phyloP scores from a whole-genome alignment of 2,797 vertebrate species.

The Lateolabrax maculatus region DNA sequence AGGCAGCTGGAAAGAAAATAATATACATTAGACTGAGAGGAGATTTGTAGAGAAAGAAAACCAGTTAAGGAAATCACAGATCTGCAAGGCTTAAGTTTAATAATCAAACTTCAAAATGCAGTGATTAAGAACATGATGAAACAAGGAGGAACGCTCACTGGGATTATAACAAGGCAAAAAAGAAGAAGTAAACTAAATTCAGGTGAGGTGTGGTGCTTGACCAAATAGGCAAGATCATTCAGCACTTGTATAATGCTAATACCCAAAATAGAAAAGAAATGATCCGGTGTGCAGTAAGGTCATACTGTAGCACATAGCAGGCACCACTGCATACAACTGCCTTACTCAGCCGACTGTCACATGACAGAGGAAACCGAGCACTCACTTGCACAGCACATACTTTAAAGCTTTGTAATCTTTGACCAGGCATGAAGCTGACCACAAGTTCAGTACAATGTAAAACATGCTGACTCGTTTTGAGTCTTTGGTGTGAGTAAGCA shows the following conservation, averaged over 20 bases:
- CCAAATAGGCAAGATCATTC: not conserved
- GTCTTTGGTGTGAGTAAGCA: slow-evolving; percentile 53
- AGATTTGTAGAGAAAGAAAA: not conserved
- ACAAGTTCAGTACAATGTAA: slow-evolving; percentile 47
- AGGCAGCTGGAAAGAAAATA: slow-evolving; percentile 88
- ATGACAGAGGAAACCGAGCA: slow-evolving; percentile 72
- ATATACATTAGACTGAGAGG: not conserved
- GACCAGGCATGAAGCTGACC: slow-evolving; percentile 68
- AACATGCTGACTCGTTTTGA: slow-evolving; percentile 76
- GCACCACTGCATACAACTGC: slow-evolving; percentile 16
- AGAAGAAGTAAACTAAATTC: not conserved
- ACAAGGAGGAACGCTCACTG: not conserved
- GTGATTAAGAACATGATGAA: not conserved
- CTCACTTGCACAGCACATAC: slow-evolving; percentile 49
- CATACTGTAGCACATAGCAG: slow-evolving; percentile 8
- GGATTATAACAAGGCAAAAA: not conserved
- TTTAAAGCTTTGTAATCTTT: slow-evolving; percentile 77
- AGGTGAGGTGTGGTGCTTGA: too few species aligned
- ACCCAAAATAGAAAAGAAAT: not conserved
- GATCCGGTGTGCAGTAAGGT: not conserved
- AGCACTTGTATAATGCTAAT: too few species aligned
- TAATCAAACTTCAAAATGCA: not conserved
- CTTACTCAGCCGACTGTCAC: slow-evolving; percentile 78
- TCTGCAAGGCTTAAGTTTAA: not conserved
- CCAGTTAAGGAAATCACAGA: not conserved